A percentile compares a stretch with the other conserved stretches of the same genome.
These are phyloP conservation scores for Achatina immaculata DNA, from an alignment of 1,140 invertebrate genomes.

Conservation along the genomic window DNA sequence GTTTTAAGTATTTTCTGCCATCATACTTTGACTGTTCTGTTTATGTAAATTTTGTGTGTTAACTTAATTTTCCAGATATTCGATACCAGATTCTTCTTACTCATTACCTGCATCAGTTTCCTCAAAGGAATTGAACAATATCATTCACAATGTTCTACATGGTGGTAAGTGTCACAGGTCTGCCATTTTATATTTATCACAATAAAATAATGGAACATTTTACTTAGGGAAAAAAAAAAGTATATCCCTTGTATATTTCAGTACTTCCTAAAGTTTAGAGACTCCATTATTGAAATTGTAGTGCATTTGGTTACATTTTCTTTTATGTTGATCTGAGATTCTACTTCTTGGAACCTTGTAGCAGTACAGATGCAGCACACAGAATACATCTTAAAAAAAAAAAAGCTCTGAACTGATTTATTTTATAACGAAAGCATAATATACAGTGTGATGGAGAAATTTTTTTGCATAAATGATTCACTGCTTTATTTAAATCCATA, in stretches of 20 bases:
- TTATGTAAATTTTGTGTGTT: background rate
- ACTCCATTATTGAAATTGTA: background rate
- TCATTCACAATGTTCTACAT: conserved; percentile 84
- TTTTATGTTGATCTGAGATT: background rate
- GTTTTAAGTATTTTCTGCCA: background rate
- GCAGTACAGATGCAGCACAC: too few species aligned
- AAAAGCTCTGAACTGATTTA: too few species aligned
- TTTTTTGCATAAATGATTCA: too few species aligned
- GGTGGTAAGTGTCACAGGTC: conserved; percentile 56
- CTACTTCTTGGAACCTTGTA: background rate
- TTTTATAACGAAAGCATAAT: too few species aligned
- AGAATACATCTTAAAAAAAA: too few species aligned
- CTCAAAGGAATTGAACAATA: conserved; percentile 80
- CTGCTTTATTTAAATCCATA: too few species aligned
- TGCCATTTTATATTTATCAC: background rate
- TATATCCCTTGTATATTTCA: background rate
- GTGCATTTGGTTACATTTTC: background rate
- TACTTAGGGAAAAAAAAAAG: background rate
- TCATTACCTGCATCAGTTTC: conserved; percentile 82
- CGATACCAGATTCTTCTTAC: conserved; percentile 86
- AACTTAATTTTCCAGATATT: conserved; percentile 79
- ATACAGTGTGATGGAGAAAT: too few species aligned
- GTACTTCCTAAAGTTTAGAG: background rate
- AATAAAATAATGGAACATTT: too few species aligned
- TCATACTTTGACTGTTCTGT: background rate